These are phyloP conservation scores for Chrysemys picta DNA, from an alignment of 2,113 vertebrate genomes.

Conservation along the genomic window DNA sequence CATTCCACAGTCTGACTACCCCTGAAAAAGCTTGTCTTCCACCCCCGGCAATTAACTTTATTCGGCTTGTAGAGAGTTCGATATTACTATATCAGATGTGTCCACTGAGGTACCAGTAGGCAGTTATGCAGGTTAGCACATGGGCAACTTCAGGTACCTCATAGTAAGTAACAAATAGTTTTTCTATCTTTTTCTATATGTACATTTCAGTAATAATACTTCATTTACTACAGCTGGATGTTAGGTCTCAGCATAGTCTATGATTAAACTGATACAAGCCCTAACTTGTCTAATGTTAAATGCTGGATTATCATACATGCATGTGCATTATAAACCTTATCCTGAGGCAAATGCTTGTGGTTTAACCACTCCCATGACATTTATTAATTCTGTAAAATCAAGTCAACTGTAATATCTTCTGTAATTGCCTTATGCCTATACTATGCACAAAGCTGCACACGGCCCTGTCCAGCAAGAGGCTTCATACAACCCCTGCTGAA, in stretches of 20 bases:
- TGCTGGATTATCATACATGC: rapidly evolving
- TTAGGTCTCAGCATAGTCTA: background rate
- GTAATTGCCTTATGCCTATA: background rate
- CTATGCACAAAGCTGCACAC: background rate
- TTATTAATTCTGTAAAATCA: rapidly evolving
- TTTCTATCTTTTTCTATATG: background rate
- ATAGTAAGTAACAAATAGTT: background rate
- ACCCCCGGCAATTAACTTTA: background rate
- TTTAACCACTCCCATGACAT: background rate
- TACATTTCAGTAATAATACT: background rate
- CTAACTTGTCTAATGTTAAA: background rate
- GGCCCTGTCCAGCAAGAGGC: rapidly evolving
- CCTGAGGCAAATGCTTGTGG: background rate
- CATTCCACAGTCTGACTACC: background rate
- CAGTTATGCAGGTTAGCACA: background rate
- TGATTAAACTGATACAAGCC: background rate
- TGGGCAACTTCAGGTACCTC: background rate
- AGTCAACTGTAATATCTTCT: rapidly evolving
- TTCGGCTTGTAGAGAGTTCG: too few species aligned
- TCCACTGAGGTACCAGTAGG: rapidly evolving
- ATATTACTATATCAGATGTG: background rate
- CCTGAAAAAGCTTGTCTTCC: background rate
- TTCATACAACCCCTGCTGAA: rapidly evolving
- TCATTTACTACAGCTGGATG: background rate
- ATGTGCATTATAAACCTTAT: background rate